Conservation (phyloP, 2,113 vertebrate species). For the Accipiter cooperii region DNA sequence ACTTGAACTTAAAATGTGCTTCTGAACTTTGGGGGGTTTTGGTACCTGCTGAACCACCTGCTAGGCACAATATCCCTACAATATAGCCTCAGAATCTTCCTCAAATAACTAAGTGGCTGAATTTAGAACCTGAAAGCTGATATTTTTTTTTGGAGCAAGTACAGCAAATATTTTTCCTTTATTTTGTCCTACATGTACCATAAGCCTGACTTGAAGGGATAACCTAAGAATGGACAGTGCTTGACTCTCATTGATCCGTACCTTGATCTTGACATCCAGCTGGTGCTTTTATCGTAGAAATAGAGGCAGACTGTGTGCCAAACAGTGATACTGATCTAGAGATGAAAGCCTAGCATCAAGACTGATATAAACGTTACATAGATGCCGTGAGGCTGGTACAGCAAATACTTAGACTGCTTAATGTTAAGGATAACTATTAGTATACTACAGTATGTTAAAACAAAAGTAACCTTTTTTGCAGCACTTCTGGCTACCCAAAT, state of each 20-base stretch:
- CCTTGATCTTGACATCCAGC: conserved; percentile 4
- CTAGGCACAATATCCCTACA: background rate
- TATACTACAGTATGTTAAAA: background rate
- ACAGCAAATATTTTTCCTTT: background rate
- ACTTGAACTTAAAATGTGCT: background rate
- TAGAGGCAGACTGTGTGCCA: background rate
- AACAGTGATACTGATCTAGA: conserved; percentile 9
- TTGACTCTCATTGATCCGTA: background rate
- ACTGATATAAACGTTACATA: background rate
- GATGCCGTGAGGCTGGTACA: background rate
- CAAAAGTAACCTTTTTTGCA: background rate
- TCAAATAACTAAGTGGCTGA: background rate
- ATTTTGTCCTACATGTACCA: background rate
- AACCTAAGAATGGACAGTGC: background rate
- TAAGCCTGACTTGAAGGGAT: background rate
- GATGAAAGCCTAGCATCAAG: background rate
- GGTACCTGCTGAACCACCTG: background rate
- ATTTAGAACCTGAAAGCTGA: background rate
- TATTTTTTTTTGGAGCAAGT: background rate
- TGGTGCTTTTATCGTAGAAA: background rate
- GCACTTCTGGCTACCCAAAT: background rate
- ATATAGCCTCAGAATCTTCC: background rate
- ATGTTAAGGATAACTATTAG: background rate
- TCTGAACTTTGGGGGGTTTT: background rate
- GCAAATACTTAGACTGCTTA: background rate